phyloP scores from a whole-genome alignment of 2,113 vertebrate species.

The Phalacrocorax carbo region DNA sequence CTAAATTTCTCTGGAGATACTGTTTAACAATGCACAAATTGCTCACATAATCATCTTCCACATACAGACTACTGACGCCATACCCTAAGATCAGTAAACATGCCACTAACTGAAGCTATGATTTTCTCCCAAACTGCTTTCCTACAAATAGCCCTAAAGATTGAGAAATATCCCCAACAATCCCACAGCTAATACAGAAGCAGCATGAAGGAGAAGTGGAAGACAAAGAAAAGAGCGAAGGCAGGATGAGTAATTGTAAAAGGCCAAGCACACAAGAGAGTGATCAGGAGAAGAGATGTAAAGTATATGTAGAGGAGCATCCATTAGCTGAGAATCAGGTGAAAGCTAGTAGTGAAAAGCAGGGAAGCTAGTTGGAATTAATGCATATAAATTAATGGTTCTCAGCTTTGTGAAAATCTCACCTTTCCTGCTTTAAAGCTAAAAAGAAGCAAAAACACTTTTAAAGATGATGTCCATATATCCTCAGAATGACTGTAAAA shows the following conservation, averaged over 20 bases:
- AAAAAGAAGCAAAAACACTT: neutral
- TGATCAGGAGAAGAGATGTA: neutral
- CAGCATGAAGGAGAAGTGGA: neutral
- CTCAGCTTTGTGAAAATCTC: neutral
- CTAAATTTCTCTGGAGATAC: neutral
- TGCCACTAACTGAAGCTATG: neutral
- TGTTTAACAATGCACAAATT: neutral
- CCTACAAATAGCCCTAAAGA: neutral
- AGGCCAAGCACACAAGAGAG: neutral
- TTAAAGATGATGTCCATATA: neutral
- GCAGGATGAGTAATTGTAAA: neutral
- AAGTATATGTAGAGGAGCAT: neutral
- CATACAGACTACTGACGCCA: neutral
- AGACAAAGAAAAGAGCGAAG: neutral
- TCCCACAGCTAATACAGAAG: neutral
- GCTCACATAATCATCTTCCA: neutral
- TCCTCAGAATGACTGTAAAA: neutral
- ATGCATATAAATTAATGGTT: neutral
- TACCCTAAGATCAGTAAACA: neutral
- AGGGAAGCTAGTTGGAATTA: neutral
- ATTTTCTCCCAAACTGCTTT: neutral
- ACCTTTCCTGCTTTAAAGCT: neutral
- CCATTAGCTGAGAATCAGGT: neutral
- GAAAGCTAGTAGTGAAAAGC: neutral
- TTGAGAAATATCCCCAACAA: neutral